Conservation (phyloP, 2,113 vertebrate genomes). For the Heliornis fulica region DNA sequence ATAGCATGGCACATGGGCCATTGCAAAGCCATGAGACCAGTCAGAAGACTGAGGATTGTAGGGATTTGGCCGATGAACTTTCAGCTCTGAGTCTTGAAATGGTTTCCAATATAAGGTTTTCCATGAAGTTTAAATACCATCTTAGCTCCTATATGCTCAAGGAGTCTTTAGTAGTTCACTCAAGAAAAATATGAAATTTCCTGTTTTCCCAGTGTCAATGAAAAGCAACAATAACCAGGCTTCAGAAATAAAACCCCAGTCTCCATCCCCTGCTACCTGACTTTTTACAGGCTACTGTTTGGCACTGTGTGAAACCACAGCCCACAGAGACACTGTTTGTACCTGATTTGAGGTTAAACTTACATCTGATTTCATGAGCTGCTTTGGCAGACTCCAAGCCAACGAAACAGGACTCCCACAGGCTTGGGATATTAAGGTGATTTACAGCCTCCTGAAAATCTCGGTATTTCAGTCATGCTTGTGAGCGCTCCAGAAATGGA, state of each 20-base stretch:
- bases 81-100: not conserved
- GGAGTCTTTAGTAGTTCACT: not conserved
- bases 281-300: not conserved
- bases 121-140: not conserved
- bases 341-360: not conserved
- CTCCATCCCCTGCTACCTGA: not conserved
- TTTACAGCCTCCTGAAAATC: not conserved
- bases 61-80: not conserved
- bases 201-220: not conserved
- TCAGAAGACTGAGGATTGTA: not conserved
- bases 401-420: not conserved
- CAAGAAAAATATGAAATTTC: not conserved
- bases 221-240: not conserved
- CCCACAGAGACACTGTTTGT: not conserved
- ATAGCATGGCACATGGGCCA: accelerated
- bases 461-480: not conserved
- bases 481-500: not conserved
- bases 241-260: not conserved
- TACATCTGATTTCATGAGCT: not conserved
- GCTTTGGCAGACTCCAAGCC: not conserved
- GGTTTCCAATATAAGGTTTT: not conserved
- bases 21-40: not conserved
- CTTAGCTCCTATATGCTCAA: not conserved
- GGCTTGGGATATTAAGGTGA: not conserved
- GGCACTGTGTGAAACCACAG: not conserved